phyloP scores from a whole-genome alignment of 2,888 invertebrate genomes.

The Acanthosepion esculentum region DNA sequence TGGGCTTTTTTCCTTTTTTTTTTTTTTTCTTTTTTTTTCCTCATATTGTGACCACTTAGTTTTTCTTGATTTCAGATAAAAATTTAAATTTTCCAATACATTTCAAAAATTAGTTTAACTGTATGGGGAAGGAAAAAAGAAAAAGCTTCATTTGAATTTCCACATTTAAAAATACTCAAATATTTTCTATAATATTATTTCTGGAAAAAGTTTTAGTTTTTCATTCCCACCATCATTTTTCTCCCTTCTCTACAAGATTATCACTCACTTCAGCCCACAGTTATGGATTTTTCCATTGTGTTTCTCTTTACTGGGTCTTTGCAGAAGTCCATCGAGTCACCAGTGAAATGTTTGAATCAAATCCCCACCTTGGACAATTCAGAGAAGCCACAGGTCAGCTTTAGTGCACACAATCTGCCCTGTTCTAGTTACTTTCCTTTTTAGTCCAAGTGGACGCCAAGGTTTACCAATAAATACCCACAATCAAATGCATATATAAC shows the following conservation, averaged over 20 bases:
- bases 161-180: background rate
- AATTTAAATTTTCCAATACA: too few relatives aligned
- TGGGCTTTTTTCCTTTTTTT: too few relatives aligned
- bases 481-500: background rate
- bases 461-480: background rate
- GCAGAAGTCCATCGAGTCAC: conserved; percentile 44
- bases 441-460: background rate
- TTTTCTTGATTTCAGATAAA: too few relatives aligned
- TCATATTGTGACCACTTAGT: too few relatives aligned
- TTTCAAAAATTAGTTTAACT: too few relatives aligned
- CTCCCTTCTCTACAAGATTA: background rate
- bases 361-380: conserved; percentile 43
- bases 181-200: background rate
- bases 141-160: background rate
- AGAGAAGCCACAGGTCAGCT: conserved; percentile 46
- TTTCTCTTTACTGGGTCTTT: conserved; percentile 37
- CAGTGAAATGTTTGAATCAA: conserved; percentile 45
- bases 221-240: background rate
- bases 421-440: conserved; percentile 16
- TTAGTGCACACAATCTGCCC: conserved; percentile 41
- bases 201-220: background rate
- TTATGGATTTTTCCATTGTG: background rate
- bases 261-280: background rate
- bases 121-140: too few relatives aligned
- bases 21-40: too few relatives aligned